Evolutionary conservation across 2,888 invertebrate genomes (phyloP).

Genomic region (Drosophila mercatorum): DNA sequence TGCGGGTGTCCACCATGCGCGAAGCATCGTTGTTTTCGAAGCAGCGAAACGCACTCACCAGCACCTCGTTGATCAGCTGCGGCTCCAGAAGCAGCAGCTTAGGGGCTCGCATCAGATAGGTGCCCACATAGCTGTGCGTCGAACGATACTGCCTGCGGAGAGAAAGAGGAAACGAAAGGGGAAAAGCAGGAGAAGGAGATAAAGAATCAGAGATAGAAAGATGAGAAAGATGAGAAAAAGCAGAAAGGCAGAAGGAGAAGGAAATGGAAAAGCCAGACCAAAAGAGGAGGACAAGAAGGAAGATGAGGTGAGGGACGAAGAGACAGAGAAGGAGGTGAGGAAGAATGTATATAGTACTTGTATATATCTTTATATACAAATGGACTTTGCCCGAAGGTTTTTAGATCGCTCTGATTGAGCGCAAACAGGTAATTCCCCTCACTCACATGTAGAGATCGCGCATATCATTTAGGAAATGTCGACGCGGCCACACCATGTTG

Average conservation of each 20-base stretch:
- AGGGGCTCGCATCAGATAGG: slow-evolving; percentile 83
- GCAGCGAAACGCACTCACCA: slow-evolving; percentile 85
- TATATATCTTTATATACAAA: too few species aligned
- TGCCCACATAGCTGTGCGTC: slow-evolving; percentile 83
- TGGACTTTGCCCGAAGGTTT: too few species aligned
- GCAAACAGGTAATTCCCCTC: not conserved
- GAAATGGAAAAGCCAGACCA: not conserved
- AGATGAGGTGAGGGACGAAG: too few species aligned
- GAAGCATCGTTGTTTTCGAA: slow-evolving; percentile 82
- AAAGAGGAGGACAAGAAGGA: not conserved
- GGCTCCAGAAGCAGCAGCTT: slow-evolving; percentile 83
- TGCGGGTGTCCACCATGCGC: slow-evolving; percentile 78
- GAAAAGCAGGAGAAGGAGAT: not conserved
- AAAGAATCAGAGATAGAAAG: not conserved
- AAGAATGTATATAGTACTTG: too few species aligned
- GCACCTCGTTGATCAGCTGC: slow-evolving; percentile 82
- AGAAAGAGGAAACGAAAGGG: not conserved
- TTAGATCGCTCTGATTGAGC: not conserved
- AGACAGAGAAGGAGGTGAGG: not conserved
- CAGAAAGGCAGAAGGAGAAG: not conserved
- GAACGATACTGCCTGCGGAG: slow-evolving; percentile 70
- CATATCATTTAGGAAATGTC: slow-evolving; percentile 83
- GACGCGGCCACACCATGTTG: slow-evolving; percentile 72
- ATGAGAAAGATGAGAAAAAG: not conserved
- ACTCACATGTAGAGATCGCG: slow-evolving; percentile 84